Evolutionary conservation across 2,113 vertebrate species (phyloP), one percentile per base, ranked within the genome.

Genomic region (Megaleporinus macrocephalus): DNA sequence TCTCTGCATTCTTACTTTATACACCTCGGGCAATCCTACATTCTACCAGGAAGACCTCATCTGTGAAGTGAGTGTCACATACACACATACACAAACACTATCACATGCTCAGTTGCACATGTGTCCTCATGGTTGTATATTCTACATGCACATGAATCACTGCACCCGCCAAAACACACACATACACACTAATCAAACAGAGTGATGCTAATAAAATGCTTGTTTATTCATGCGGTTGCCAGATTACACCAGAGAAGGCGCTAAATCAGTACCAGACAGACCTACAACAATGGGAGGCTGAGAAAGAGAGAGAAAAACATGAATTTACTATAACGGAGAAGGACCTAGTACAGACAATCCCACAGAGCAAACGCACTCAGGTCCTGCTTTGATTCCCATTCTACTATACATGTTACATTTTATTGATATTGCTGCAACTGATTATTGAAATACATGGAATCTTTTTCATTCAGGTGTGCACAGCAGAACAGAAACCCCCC

Each of bases 311-410:
- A 5, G 94, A 94, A 85, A 85, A 87, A 76, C 70, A 93, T 26
- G 94, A 97, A 85, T 97, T 99, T 78, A 96, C 88, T 27, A 92
- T 97, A 87, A 96, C 93, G 0, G 96, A 97, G 57, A 91, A 76
- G 81, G 77, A 83, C 13, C n/a, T 83, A 44, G 36, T 69, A 18
- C 70, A 59, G 53, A 51, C 61, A 53, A 76, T 53, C 22, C 24
- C 16, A 55, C 55, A 61, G 59, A 27, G 79, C 12, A 81, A 47
- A 55, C 15, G 4, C 20, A 30, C 22, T 22, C 65, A 63, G 86
- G 83, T 86, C 22, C 55, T 49, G 18, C 20, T 30, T 30, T 16
- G 24, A 59, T 9, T 0, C 49, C 66, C 13, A 36, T 57, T 47
- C 7, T 41, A 72, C 20, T 41, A 69, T 36, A 73, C 9, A 44